A percentile compares a stretch with the other conserved stretches of the same genome.
Evolutionary conservation across 2,113 vertebrate genomes (phyloP).

Genomic region (Rhynchomys soricoides): DNA sequence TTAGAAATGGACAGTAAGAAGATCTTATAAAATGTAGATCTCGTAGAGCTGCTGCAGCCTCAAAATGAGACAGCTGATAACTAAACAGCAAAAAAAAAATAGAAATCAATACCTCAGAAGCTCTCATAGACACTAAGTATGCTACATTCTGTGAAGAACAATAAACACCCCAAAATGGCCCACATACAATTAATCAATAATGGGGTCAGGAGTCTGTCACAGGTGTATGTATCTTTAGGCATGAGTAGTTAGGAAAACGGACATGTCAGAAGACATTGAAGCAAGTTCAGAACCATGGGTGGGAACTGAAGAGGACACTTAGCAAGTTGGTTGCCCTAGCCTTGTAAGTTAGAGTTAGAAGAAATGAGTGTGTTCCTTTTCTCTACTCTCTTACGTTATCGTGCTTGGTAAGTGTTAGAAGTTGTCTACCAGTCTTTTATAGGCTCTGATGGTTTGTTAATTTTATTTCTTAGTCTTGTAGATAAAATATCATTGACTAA

Average conservation of each 20-base stretch:
- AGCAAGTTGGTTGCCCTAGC: not conserved
- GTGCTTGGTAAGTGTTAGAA: not conserved
- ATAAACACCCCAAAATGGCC: constrained; percentile 32
- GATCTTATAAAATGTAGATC: constrained; percentile 58
- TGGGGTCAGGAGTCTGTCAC: constrained; percentile 47
- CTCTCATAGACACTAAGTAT: constrained; percentile 62
- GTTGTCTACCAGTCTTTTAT: not conserved
- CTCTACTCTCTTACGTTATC: not conserved
- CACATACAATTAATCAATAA: not conserved
- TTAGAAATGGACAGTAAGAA: constrained; percentile 69
- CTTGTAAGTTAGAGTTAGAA: not conserved
- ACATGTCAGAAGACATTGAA: not conserved
- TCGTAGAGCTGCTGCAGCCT: constrained; percentile 61
- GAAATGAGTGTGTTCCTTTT: not conserved
- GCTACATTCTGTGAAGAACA: constrained; percentile 47
- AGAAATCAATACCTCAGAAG: constrained; percentile 75
- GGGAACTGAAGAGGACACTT: constrained; percentile 6
- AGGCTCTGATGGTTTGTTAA: not conserved
- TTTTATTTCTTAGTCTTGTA: not conserved
- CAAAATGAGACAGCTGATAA: constrained; percentile 47
- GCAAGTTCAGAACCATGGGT: not conserved
- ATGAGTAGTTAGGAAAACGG: constrained; percentile 14
- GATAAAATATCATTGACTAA: not conserved
- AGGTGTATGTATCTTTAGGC: not conserved
- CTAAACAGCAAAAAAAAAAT: constrained; percentile 67